phyloP scores from a whole-genome alignment of 35 echinoderm and acorn worm species.

The Stichopus chloronotus region DNA sequence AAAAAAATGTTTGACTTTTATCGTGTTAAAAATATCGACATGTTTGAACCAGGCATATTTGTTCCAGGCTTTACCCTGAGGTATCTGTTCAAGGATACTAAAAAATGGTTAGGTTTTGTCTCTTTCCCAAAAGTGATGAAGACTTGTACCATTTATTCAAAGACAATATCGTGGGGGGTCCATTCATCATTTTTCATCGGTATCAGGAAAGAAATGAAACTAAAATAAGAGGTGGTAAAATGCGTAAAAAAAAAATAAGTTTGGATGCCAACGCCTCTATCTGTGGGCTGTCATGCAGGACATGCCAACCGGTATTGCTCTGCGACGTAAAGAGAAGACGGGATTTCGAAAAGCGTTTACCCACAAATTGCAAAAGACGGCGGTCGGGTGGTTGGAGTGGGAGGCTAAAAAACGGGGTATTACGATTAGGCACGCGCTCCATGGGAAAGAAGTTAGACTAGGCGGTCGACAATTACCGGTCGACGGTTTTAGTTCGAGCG shows the following conservation, averaged over 20 bases:
- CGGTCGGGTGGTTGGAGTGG: conserved; percentile 35
- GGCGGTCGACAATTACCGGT: conserved; percentile 24
- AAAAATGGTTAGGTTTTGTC: neutral
- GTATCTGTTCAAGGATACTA: conserved; percentile 34
- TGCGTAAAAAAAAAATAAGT: neutral
- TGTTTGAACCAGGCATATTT: conserved; percentile 37
- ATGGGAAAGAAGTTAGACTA: conserved; percentile 38
- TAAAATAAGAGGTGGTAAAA: conserved; percentile 38
- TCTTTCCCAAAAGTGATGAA: neutral
- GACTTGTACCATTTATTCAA: conserved; percentile 6
- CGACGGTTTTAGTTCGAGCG: neutral
- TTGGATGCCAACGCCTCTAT: conserved; percentile 52
- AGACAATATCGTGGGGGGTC: conserved; percentile 46
- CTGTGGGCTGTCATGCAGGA: conserved; percentile 62
- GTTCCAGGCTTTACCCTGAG: conserved; percentile 63
- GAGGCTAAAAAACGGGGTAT: conserved; percentile 47
- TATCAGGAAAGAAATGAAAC: conserved; percentile 48
- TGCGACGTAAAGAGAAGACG: conserved; percentile 42
- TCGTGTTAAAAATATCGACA: conserved; percentile 53
- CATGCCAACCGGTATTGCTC: conserved; percentile 42
- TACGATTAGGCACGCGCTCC: neutral
- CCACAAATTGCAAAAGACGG: conserved; percentile 21
- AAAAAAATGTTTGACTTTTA: conserved; percentile 73
- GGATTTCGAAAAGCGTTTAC: conserved; percentile 10
- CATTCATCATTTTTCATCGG: conserved; percentile 45